Conservation (phyloP, 2,888 invertebrate species). For the Lamellibrachia satsuma region DNA sequence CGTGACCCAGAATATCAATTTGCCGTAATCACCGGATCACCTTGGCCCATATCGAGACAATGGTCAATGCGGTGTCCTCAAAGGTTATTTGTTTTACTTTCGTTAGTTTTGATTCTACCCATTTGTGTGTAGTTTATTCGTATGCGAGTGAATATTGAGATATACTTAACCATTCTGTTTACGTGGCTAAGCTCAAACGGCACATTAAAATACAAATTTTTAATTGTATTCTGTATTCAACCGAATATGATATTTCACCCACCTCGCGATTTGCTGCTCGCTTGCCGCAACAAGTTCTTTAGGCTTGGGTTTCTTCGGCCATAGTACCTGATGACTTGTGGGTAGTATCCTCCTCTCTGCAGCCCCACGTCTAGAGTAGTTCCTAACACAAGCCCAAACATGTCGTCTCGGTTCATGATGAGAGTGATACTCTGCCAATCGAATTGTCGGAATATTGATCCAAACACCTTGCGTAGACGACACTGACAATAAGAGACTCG, state of each 20-base stretch:
- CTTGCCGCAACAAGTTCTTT: conserved; percentile 38
- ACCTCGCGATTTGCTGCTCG: conserved; percentile 45
- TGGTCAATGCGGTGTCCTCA: neutral
- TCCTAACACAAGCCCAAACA: conserved; percentile 45
- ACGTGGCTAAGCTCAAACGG: too few relatives aligned
- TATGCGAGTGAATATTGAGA: too few relatives aligned
- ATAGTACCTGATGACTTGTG: conserved; percentile 45
- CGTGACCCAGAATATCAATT: neutral
- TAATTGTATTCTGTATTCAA: neutral
- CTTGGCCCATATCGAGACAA: neutral
- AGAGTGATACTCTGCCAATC: conserved; percentile 49
- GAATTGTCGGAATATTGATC: conserved; percentile 37
- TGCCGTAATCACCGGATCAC: neutral
- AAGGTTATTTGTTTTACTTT: neutral
- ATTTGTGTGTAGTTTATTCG: too few relatives aligned
- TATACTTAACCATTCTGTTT: too few relatives aligned
- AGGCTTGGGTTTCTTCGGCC: conserved; percentile 33
- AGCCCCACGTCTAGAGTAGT: conserved; percentile 41
- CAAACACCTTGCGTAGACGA: conserved; percentile 42
- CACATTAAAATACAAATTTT: neutral
- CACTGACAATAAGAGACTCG: conserved; percentile 56
- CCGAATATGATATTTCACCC: neutral
- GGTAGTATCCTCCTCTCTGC: conserved; percentile 31
- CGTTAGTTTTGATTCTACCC: too few relatives aligned
- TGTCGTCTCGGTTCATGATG: conserved; percentile 46